Percentiles rank a stretch among this genome's conserved stretches.
Conservation (phyloP, 2,797 vertebrate genomes). For the Intellagama lesueurii region DNA sequence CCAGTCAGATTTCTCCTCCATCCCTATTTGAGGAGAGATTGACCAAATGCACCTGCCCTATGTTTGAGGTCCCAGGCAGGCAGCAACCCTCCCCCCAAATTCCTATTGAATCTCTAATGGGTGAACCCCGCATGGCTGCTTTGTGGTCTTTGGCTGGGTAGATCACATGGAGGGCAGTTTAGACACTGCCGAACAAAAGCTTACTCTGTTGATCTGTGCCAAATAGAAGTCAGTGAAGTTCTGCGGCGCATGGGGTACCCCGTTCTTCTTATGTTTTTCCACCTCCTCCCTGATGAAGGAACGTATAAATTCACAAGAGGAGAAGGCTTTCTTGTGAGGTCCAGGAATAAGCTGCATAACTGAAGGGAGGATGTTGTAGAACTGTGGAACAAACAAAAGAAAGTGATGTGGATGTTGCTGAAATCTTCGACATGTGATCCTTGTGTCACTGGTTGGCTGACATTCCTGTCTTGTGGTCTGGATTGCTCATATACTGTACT, state of each 20-base stretch:
- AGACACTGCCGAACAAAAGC: neutral
- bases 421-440: neutral
- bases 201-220: slow-evolving; percentile 19
- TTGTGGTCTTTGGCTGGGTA: neutral
- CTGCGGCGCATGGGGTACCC: neutral
- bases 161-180: neutral
- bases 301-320: slow-evolving; percentile 23
- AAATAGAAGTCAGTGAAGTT: slow-evolving; percentile 23
- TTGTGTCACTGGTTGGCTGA: too few species aligned
- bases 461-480: neutral
- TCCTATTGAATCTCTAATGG: too few species aligned
- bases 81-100: too few species aligned
- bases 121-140: neutral
- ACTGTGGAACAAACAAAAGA: slow-evolving; percentile 12
- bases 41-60: too few species aligned
- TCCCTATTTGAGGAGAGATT: too few species aligned
- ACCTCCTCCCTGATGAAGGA: slow-evolving; percentile 22
- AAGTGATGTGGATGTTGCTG: neutral
- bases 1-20: too few species aligned
- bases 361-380: slow-evolving; percentile 11
- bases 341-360: slow-evolving; percentile 10
- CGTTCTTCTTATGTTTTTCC: neutral
- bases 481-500: neutral
- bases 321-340: neutral
- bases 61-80: too few species aligned